These are phyloP conservation scores for Ochlodes sylvanus DNA, from an alignment of 2,888 invertebrate genomes.

Conservation along the genomic window DNA sequence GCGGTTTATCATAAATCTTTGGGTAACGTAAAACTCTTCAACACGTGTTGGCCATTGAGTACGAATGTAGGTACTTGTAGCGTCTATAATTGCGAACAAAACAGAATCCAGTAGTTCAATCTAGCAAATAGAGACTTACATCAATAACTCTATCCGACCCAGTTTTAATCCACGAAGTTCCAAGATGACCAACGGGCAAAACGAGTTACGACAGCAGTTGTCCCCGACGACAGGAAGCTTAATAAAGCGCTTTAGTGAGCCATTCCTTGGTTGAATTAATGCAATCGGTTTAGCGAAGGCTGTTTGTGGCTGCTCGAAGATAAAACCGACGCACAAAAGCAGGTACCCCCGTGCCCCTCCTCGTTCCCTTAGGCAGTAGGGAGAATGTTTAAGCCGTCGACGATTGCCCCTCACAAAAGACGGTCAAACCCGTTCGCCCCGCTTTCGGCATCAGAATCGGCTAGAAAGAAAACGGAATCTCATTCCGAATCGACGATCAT, in stretches of 20 bases:
- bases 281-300: constrained; percentile 64
- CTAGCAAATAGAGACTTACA: background rate
- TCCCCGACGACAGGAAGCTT: constrained; percentile 28
- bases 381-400: constrained; percentile 70
- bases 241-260: constrained; percentile 28
- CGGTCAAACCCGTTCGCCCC: constrained; percentile 53
- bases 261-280: constrained; percentile 52
- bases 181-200: constrained; percentile 16
- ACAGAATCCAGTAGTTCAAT: background rate
- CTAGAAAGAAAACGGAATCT: constrained; percentile 76
- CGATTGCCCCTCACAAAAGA: constrained; percentile 77
- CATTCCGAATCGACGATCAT: constrained; percentile 67
- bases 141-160: background rate
- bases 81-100: background rate
- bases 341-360: constrained; percentile 54
- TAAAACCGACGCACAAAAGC: constrained; percentile 72
- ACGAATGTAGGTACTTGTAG: no score
- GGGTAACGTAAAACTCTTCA: no score
- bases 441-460: constrained; percentile 62
- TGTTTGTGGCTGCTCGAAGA: constrained; percentile 66
- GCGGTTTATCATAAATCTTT: no score
- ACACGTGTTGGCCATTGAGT: no score
- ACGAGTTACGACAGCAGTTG: constrained; percentile 29
- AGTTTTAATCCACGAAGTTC: constrained; percentile 9
- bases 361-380: constrained; percentile 49